Evolutionary conservation across 2,888 invertebrate species (phyloP), one percentile per base, ranked within the genome.

Genomic region (Stenolophus ochropezus): DNA sequence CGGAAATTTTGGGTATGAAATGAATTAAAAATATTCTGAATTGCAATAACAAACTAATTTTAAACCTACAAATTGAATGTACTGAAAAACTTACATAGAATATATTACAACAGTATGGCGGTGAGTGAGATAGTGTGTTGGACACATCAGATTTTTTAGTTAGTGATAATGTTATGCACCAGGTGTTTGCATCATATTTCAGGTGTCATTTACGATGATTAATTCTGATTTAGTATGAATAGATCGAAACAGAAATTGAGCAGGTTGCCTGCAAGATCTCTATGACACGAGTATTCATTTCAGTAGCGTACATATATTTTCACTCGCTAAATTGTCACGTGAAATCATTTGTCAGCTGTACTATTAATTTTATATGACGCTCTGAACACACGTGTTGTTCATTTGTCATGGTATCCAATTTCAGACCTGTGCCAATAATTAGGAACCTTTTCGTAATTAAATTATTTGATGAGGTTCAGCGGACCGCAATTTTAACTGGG

Each of bases 311-410:
- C 53, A 75, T 51, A 75, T 75, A 75, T 75, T 75, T 75, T 53
- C 74, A n/a, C 75, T 23, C 18, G 23, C 27, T 49, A 53, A 75
- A 53, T 75, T 53, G 75, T 75, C 75, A 53, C 27, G 14, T 75
- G 25, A 23, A 75, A 53, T 75, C 75, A 53, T 75, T 75, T 75
- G 53, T 75, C 75, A 75, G 75, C 21, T n/a, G 47, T 25, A 75
- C 53, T 51, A 75, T 75, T 51, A 51, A 75, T 75, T 75, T 27
- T 53, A 74, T 51, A 51, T 74, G 51, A 49, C 74, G 74, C 25
- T 8, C 11, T 2, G 1, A 71, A 71, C 71, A 71, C 71, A 71
- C 47, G 42, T 71, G 71, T 71, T 14, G 53, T 53, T 51, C 75
- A 75, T 75, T 75, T 75, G 53, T 75, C 53, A 75, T 42, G 20